Conservation (phyloP, 2,113 vertebrate species). For the Oplegnathus fasciatus region DNA sequence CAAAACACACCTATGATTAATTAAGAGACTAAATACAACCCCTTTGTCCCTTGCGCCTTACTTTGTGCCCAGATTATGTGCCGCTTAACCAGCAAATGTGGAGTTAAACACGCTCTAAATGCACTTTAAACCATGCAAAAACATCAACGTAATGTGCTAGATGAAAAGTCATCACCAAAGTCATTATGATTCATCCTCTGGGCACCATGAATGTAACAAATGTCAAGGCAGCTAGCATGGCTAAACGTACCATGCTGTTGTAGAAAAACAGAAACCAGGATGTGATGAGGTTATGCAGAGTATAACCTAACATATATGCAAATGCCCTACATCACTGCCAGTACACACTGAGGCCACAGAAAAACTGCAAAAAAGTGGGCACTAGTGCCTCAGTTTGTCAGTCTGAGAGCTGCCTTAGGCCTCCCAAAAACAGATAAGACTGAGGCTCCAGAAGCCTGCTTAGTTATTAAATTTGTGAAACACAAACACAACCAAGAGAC, state of each 20-base stretch:
- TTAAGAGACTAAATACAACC: too few species aligned
- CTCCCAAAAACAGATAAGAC: slow-evolving; percentile 6
- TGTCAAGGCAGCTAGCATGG: background rate
- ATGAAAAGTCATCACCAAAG: background rate
- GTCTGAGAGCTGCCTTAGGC: slow-evolving; percentile 20
- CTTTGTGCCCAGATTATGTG: too few species aligned
- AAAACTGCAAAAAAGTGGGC: slow-evolving; percentile 14
- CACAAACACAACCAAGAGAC: slow-evolving; percentile 1
- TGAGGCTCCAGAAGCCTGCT: background rate
- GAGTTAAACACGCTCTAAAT: too few species aligned
- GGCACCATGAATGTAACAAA: background rate
- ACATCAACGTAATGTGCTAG: background rate
- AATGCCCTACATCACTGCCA: background rate
- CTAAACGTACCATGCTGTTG: background rate
- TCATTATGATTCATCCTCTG: background rate
- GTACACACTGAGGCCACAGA: background rate
- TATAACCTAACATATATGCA: background rate
- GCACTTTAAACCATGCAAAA: too few species aligned
- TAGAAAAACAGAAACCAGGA: background rate
- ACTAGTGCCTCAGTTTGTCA: slow-evolving; percentile 1
- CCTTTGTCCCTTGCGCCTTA: too few species aligned
- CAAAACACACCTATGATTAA: too few species aligned
- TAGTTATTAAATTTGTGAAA: slow-evolving; percentile 34
- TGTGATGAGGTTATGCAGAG: background rate
- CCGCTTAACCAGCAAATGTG: too few species aligned